Percentiles rank a stretch among this genome's conserved stretches.
Conservation (phyloP, 2,797 vertebrate species). For the Serranus cabrilla region DNA sequence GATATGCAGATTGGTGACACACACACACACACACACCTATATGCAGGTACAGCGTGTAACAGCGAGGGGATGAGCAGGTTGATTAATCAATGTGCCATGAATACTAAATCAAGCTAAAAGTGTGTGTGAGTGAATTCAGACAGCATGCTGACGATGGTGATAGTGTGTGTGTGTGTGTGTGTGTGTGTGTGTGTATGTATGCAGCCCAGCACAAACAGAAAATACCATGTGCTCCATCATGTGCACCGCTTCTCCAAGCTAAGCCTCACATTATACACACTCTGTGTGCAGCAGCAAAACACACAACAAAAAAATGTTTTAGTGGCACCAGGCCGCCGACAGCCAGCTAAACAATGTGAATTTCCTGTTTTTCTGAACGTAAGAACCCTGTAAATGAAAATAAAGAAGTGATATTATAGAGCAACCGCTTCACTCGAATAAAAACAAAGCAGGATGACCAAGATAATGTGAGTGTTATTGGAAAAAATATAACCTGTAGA, state of each 20-base stretch:
- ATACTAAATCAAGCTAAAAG: slow-evolving; percentile 54
- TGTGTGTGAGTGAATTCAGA: slow-evolving; percentile 24
- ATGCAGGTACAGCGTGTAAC: slow-evolving; percentile 24
- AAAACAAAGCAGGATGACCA: no score
- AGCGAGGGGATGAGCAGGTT: slow-evolving; percentile 38
- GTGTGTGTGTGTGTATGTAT: slow-evolving; percentile 20
- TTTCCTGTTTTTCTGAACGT: background rate
- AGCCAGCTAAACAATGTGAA: no score
- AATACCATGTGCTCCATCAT: slow-evolving; percentile 60
- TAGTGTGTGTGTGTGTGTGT: background rate
- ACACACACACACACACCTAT: background rate
- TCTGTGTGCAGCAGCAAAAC: slow-evolving; percentile 43
- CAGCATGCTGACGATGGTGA: slow-evolving; percentile 16
- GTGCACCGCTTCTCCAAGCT: slow-evolving; percentile 62
- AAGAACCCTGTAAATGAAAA: no score
- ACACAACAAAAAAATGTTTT: background rate
- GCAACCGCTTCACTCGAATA: no score
- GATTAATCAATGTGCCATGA: slow-evolving; percentile 67
- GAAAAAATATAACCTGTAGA: no score
- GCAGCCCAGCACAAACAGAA: slow-evolving; percentile 45
- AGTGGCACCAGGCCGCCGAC: background rate
- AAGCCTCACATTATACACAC: slow-evolving; percentile 60
- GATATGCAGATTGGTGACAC: slow-evolving; percentile 71
- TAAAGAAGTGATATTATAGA: no score
- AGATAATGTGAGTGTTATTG: no score